Conservation (phyloP, 2,888 invertebrate genomes). For the Orthonychiurus folsomi region DNA sequence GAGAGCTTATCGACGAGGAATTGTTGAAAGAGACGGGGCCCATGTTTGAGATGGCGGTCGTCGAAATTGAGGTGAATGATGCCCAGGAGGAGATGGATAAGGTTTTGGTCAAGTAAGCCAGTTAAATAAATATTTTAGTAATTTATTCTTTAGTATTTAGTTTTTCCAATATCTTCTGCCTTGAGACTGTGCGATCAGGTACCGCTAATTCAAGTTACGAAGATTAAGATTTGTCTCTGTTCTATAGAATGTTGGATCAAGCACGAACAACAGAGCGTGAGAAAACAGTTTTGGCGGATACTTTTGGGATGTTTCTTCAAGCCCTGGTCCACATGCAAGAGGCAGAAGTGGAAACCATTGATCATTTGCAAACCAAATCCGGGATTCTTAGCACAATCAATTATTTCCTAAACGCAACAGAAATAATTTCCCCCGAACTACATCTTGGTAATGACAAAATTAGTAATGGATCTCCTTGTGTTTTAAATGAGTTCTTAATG, state of each 20-base stretch:
- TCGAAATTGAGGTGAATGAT: conserved; percentile 31
- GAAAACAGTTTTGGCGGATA: conserved; percentile 28
- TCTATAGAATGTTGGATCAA: conserved; percentile 18
- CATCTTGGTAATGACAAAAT: not conserved
- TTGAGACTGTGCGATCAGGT: too few relatives aligned
- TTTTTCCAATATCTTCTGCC: too few relatives aligned
- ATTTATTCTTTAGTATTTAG: not conserved
- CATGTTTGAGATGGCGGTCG: conserved; percentile 23
- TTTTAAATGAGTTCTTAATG: not conserved
- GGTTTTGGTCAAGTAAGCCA: conserved; percentile 26
- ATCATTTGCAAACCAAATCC: conserved; percentile 25
- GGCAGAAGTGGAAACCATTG: conserved; percentile 31
- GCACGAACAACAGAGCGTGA: conserved; percentile 31
- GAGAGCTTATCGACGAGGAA: not conserved
- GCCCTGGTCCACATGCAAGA: conserved; percentile 36
- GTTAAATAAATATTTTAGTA: conserved; percentile 1
- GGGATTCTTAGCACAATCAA: conserved; percentile 28
- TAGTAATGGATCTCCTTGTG: not conserved
- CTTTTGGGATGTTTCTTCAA: conserved; percentile 33
- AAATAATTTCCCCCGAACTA: not conserved
- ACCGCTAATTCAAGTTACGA: not conserved
- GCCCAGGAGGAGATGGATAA: conserved; percentile 25
- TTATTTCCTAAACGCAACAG: conserved; percentile 21
- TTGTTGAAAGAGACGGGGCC: not conserved
- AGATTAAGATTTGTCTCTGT: not conserved